Percentiles rank a stretch among this genome's conserved stretches.
phyloP scores from a whole-genome alignment of 2,113 vertebrate genomes.

The Naja naja region DNA sequence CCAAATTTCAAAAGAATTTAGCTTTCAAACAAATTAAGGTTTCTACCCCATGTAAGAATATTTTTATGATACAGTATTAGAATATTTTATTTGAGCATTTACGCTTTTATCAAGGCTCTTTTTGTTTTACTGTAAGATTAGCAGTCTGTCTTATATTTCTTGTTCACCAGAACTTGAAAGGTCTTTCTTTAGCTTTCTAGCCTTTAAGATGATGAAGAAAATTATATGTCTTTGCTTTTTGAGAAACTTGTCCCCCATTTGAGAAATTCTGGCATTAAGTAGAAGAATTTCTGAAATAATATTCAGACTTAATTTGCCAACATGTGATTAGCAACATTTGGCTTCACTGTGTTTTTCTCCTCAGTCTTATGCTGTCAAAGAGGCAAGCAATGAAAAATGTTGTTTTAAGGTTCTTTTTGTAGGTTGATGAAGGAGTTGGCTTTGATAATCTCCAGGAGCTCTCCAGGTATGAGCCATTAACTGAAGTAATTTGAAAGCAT shows the following conservation, averaged over 20 bases:
- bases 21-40: not conserved
- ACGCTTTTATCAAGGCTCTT: too few relatives aligned
- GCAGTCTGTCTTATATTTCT: not conserved
- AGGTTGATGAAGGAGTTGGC: not conserved
- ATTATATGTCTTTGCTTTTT: not conserved
- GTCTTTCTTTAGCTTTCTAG: not conserved
- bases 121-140: too few relatives aligned
- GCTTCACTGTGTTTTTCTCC: not conserved
- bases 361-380: not conserved
- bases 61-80: not conserved
- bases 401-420: not conserved
- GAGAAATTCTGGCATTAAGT: not conserved
- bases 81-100: too few relatives aligned
- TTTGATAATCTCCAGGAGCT: not conserved
- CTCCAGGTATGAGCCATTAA: not conserved
- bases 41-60: not conserved
- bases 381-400: not conserved
- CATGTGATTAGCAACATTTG: not conserved
- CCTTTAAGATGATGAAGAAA: not conserved
- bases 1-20: not conserved
- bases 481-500: not conserved
- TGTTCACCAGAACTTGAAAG: not conserved
- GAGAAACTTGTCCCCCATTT: not conserved
- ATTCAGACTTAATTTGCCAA: not conserved
- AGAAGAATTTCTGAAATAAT: not conserved